Percentiles rank a stretch among this genome's conserved stretches.
phyloP scores from a whole-genome alignment of 2,888 invertebrate genomes.

The Cosmia pyralina region DNA sequence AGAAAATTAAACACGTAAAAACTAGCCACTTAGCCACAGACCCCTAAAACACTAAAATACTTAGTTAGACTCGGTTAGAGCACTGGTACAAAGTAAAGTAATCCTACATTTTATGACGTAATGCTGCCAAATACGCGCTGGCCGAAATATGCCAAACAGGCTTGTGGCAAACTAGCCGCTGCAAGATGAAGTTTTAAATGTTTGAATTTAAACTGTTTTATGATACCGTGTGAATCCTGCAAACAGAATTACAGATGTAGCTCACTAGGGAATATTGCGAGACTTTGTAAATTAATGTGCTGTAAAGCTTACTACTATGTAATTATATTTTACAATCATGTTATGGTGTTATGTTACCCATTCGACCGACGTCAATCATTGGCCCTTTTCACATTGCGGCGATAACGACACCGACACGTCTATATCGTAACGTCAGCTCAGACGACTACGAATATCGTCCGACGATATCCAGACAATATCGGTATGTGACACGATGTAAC shows the following conservation, averaged over 20 bases:
- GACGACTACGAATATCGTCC: too few species aligned
- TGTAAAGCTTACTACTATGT: not conserved
- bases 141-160: slow-evolving; percentile 56
- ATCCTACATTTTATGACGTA: slow-evolving; percentile 59
- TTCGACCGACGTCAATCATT: not conserved
- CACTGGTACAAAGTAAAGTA: slow-evolving; percentile 56
- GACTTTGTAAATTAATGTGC: slow-evolving; percentile 29
- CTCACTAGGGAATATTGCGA: slow-evolving; percentile 12
- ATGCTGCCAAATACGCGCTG: slow-evolving; percentile 47
- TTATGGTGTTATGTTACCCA: not conserved
- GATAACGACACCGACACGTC: too few species aligned
- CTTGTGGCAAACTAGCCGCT: slow-evolving; percentile 57
- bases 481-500: too few species aligned
- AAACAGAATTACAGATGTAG: slow-evolving; percentile 42
- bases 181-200: slow-evolving; percentile 63
- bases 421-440: too few species aligned
- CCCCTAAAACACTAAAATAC: slow-evolving; percentile 37
- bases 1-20: slow-evolving; percentile 15
- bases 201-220: slow-evolving; percentile 63
- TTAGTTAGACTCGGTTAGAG: slow-evolving; percentile 36
- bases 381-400: too few species aligned
- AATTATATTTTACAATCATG: not conserved
- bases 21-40: slow-evolving; percentile 2
- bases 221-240: slow-evolving; percentile 43
- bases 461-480: too few species aligned